Conservation (phyloP, 2,888 invertebrate species). For the Danaus chrysippus region DNA sequence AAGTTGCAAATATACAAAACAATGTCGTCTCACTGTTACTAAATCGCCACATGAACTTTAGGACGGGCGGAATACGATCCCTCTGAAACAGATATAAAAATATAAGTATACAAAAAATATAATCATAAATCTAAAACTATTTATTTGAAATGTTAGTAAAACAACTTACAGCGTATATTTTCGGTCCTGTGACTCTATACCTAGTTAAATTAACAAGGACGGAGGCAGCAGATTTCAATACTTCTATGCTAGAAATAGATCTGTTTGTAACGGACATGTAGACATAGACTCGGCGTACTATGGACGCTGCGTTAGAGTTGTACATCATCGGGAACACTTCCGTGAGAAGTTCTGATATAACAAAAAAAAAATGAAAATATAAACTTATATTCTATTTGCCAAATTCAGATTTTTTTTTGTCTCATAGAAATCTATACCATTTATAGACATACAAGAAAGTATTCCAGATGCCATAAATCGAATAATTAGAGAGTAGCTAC, state of each 20-base stretch:
- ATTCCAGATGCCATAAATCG: too few species aligned
- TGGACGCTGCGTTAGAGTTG: conserved; percentile 49
- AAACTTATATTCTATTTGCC: too few species aligned
- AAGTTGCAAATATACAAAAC: conserved; percentile 82
- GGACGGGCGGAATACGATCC: conserved; percentile 77
- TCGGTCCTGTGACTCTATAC: conserved; percentile 78
- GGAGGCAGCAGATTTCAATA: conserved; percentile 72
- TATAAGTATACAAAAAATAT: not conserved
- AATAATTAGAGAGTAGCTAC: too few species aligned
- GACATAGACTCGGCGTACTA: conserved; percentile 56
- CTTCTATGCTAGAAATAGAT: conserved; percentile 80
- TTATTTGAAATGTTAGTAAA: not conserved
- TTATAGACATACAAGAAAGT: too few species aligned
- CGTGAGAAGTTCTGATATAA: conserved; percentile 60
- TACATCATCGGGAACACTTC: conserved; percentile 71
- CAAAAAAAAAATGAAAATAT: conserved; percentile 7
- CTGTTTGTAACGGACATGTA: conserved; percentile 75
- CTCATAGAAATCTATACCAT: too few species aligned
- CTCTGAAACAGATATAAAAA: conserved; percentile 56
- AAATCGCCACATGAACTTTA: conserved; percentile 83
- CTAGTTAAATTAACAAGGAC: conserved; percentile 84
- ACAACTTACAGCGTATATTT: conserved; percentile 78
- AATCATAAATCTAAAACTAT: conserved; percentile 3
- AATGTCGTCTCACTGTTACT: conserved; percentile 82
- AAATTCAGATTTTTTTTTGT: too few species aligned